Evolutionary conservation across 1,140 invertebrate species (phyloP).

Genomic region (Monochamus saltuarius): DNA sequence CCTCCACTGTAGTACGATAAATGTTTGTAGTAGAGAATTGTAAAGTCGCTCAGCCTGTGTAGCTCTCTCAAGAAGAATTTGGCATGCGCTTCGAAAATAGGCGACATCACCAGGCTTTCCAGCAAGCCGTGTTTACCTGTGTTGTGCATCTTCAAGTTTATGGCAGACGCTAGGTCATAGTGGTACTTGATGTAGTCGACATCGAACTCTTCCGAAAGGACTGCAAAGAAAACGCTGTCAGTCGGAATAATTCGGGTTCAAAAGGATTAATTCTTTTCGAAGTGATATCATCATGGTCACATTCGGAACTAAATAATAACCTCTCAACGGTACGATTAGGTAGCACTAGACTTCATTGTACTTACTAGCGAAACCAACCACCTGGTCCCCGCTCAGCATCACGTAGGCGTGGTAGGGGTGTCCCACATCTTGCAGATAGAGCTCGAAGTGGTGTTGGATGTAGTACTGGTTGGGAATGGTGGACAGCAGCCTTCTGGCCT

Average conservation of each 20-base stretch:
- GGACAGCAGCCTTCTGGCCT: constrained; percentile 18
- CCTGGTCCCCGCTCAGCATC: constrained; percentile 53
- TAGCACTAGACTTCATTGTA: too few species aligned
- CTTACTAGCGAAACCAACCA: constrained; percentile 55
- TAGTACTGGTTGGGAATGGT: constrained; percentile 24
- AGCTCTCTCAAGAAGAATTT: constrained; percentile 51
- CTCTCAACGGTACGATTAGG: too few species aligned
- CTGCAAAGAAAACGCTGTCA: constrained; percentile 22
- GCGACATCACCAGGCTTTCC: constrained; percentile 37
- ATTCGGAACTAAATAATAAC: too few species aligned
- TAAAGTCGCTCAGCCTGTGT: constrained; percentile 52
- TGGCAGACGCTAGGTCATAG: constrained; percentile 34
- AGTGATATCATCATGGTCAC: too few species aligned
- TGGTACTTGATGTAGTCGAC: constrained; percentile 34
- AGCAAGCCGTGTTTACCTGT: constrained; percentile 33
- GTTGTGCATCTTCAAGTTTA: constrained; percentile 22
- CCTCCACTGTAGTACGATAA: constrained; percentile 46
- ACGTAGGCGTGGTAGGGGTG: constrained; percentile 42
- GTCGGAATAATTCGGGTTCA: too few species aligned
- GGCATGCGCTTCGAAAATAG: constrained; percentile 36
- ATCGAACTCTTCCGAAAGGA: constrained; percentile 36
- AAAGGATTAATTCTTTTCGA: too few species aligned
- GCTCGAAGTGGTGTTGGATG: constrained; percentile 26
- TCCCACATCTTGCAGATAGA: constrained; percentile 27
- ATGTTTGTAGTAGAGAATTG: constrained; percentile 55